Evolutionary conservation across 2,888 invertebrate species (phyloP).

Genomic region (Pandemis corylana): DNA sequence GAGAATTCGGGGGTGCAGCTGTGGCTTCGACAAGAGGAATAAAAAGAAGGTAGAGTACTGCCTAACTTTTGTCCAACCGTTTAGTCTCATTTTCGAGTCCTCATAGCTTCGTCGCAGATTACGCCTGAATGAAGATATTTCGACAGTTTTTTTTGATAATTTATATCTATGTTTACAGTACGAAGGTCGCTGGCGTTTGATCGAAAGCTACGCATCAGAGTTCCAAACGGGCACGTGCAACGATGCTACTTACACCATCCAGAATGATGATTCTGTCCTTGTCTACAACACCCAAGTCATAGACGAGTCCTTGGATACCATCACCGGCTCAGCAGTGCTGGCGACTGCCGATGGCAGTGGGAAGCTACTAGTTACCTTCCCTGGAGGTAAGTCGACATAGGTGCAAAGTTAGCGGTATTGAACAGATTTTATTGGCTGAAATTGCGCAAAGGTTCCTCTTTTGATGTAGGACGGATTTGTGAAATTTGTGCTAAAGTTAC

Average conservation of each 20-base stretch:
- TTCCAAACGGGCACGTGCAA: slow-evolving; percentile 58
- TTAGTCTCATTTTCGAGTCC: too few relatives aligned
- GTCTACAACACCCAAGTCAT: slow-evolving; percentile 49
- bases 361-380: slow-evolving; percentile 63
- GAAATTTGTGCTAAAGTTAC: too few relatives aligned
- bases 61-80: too few relatives aligned
- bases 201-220: slow-evolving; percentile 54
- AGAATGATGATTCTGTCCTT: slow-evolving; percentile 47
- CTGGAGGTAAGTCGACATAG: slow-evolving; percentile 47
- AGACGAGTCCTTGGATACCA: slow-evolving; percentile 43
- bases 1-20: too few relatives aligned
- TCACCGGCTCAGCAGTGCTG: slow-evolving; percentile 64
- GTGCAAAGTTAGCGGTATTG: too few relatives aligned
- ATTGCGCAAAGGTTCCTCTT: too few relatives aligned
- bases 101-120: too few relatives aligned
- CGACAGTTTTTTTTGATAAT: not conserved
- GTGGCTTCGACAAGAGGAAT: too few relatives aligned
- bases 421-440: too few relatives aligned
- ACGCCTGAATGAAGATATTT: too few relatives aligned
- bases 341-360: slow-evolving; percentile 66
- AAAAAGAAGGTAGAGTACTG: too few relatives aligned
- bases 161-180: slow-evolving; percentile 49
- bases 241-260: slow-evolving; percentile 50
- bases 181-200: slow-evolving; percentile 55
- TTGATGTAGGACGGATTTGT: too few relatives aligned